Evolutionary conservation across 2,797 vertebrate genomes (phyloP).

Genomic region (Poeciliopsis infans): DNA sequence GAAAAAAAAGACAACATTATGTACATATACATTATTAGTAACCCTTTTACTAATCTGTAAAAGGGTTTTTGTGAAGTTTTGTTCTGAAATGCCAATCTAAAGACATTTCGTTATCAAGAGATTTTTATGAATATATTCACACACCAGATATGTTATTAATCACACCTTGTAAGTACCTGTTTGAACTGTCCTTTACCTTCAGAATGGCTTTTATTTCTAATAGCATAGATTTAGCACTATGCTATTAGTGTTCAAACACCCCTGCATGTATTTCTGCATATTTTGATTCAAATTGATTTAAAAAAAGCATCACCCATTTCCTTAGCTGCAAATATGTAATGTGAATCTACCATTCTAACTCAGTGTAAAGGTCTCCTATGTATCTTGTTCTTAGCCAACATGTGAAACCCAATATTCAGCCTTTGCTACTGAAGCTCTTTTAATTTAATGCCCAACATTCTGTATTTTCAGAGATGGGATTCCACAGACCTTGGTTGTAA

Average conservation of each 20-base stretch:
- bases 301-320: background rate
- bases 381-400: background rate
- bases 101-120: background rate
- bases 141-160: background rate
- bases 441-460: background rate
- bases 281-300: background rate
- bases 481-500: background rate
- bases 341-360: background rate
- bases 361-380: background rate
- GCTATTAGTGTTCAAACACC: background rate
- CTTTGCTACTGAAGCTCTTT: background rate
- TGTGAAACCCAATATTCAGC: background rate
- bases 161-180: no score
- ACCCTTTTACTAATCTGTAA: slow-evolving; percentile 2
- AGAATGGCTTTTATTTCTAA: background rate
- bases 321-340: background rate
- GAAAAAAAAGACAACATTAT: slow-evolving; percentile 24
- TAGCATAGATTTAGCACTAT: background rate
- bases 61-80: slow-evolving; percentile 15
- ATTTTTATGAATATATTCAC: background rate
- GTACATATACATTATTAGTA: background rate
- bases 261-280: background rate
- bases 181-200: background rate
- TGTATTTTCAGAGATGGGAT: background rate
- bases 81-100: background rate